phyloP scores from a whole-genome alignment of 2,113 vertebrate genomes.

The Aythya baeri region DNA sequence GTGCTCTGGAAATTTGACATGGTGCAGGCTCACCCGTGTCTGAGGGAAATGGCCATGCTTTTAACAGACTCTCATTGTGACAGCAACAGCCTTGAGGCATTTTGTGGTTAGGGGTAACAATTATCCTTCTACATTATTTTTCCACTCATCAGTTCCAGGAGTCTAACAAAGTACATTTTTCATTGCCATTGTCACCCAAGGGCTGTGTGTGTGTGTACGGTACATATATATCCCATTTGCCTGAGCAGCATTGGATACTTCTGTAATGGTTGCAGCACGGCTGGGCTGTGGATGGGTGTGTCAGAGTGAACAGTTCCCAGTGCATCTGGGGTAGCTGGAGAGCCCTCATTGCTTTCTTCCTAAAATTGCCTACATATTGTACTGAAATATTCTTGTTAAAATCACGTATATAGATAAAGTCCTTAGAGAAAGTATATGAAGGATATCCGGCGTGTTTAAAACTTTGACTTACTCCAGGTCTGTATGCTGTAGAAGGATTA shows the following conservation, averaged over 20 bases:
- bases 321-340: background rate
- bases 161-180: conserved; percentile 36
- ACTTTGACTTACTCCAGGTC: background rate
- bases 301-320: background rate
- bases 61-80: conserved; percentile 37
- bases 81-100: background rate
- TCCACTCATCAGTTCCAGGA: background rate
- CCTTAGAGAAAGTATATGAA: background rate
- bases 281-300: conserved; percentile 38
- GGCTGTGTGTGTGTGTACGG: background rate
- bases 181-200: background rate
- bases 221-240: background rate
- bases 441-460: background rate
- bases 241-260: background rate
- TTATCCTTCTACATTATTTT: conserved; percentile 33
- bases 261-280: background rate
- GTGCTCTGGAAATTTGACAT: background rate
- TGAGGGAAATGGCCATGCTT: background rate
- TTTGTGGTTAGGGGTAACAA: conserved; percentile 35
- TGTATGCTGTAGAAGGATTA: background rate
- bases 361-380: background rate
- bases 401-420: background rate
- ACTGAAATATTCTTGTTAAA: background rate
- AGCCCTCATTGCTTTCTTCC: background rate
- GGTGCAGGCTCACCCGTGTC: background rate